phyloP scores from a whole-genome alignment of 2,797 vertebrate genomes.

The Argya squamiceps region DNA sequence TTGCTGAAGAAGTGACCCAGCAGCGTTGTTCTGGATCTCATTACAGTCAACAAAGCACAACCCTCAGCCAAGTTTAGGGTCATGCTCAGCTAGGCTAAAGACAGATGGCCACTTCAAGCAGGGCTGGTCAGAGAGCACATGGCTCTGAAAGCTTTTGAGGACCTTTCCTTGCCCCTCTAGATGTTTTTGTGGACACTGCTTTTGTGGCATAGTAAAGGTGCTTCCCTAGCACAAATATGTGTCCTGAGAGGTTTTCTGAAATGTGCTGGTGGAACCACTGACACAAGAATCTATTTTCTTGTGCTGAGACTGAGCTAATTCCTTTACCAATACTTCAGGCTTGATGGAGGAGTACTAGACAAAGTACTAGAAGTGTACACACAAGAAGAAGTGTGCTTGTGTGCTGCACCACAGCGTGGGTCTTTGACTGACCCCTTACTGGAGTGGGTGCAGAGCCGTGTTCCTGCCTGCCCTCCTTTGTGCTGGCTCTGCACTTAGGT shows the following conservation, averaged over 20 bases:
- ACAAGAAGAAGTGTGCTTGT: not conserved
- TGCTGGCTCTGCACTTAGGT: not conserved
- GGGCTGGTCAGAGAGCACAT: not conserved
- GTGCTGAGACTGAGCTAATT: not conserved
- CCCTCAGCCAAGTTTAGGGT: not conserved
- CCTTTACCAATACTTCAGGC: not conserved
- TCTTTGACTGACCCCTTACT: not conserved
- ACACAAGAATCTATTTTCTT: not conserved
- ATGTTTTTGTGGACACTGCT: not conserved
- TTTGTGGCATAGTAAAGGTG: not conserved
- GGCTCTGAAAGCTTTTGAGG: not conserved
- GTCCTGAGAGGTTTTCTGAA: not conserved
- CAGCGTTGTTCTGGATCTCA: rapidly evolving
- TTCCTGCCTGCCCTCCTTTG: not conserved
- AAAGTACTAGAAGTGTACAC: too few relatives aligned
- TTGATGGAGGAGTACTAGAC: not conserved
- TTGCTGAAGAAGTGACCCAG: not conserved
- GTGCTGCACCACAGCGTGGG: not conserved
- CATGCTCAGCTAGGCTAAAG: not conserved
- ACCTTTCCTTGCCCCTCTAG: not conserved
- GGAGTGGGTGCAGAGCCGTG: not conserved
- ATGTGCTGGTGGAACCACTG: not conserved
- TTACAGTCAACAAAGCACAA: rapidly evolving
- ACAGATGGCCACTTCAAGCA: not conserved
- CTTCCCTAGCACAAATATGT: rapidly evolving